Percentiles rank a stretch among this genome's conserved stretches.
phyloP scores from a whole-genome alignment of 2,888 invertebrate species.

The Deilephila porcellus region DNA sequence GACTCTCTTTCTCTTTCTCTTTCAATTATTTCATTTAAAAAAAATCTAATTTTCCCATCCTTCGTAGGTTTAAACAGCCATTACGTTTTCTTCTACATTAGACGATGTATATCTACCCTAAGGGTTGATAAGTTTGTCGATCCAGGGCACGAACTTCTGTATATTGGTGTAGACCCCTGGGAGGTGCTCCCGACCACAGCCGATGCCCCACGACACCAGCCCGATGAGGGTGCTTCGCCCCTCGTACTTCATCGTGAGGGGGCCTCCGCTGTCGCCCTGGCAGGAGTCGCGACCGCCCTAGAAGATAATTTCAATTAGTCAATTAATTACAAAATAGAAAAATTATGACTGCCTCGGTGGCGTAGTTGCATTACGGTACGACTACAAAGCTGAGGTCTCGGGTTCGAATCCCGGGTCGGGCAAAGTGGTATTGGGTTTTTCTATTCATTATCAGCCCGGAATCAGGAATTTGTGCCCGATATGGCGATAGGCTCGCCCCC shows the following conservation, averaged over 20 bases:
- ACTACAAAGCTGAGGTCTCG: no score
- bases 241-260: conserved; percentile 93
- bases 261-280: conserved; percentile 93
- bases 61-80: not conserved
- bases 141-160: conserved; percentile 96
- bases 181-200: conserved; percentile 94
- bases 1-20: no score
- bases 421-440: no score
- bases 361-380: no score
- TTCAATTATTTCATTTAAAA: not conserved
- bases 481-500: no score
- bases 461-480: no score
- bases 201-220: conserved; percentile 96
- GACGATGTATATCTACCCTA: conserved; percentile 38
- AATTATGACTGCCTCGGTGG: no score
- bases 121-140: conserved; percentile 90
- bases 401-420: no score
- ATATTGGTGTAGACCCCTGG: conserved; percentile 97
- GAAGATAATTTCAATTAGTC: not conserved
- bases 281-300: conserved; percentile 90
- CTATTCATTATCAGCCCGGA: no score
- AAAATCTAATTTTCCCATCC: not conserved
- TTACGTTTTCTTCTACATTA: not conserved
- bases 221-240: conserved; percentile 95
- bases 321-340: not conserved